Evolutionary conservation across 2,113 vertebrate species (phyloP).

Genomic region (Channa maculata): DNA sequence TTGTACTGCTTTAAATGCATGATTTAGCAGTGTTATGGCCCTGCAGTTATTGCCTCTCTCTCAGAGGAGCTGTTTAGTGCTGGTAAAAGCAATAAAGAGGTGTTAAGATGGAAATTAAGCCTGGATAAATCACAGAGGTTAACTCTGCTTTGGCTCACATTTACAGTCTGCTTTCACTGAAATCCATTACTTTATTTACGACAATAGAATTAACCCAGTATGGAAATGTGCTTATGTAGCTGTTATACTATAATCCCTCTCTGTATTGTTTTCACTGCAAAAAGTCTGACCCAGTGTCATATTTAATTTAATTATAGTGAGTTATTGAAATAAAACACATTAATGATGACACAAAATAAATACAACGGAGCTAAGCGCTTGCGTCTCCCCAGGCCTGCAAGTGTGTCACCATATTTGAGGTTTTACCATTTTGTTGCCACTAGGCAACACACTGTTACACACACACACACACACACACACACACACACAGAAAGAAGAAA

Average conservation of each 20-base stretch:
- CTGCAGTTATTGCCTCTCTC: conserved; percentile 67
- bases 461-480: conserved; percentile 17
- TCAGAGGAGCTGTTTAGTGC: conserved; percentile 67
- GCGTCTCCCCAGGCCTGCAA: conserved; percentile 13
- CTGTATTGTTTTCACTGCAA: conserved; percentile 11
- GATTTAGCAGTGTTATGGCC: conserved; percentile 71
- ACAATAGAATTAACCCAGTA: conserved; percentile 23
- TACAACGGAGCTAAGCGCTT: neutral
- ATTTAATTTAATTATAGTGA: conserved; percentile 31
- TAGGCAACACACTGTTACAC: too few relatives aligned
- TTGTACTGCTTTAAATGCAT: conserved; percentile 65
- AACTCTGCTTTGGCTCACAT: conserved; percentile 58
- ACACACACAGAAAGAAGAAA: conserved; percentile 59
- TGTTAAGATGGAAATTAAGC: conserved; percentile 74
- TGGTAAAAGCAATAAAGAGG: conserved; percentile 77
- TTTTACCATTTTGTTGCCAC: conserved; percentile 36
- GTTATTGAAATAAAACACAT: conserved; percentile 23
- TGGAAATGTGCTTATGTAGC: conserved; percentile 29
- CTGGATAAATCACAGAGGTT: conserved; percentile 67
- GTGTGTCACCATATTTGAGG: conserved; percentile 4
- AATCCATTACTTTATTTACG: conserved; percentile 62
- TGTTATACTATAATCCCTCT: conserved; percentile 5
- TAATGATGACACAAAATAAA: conserved; percentile 3
- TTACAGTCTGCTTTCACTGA: conserved; percentile 52
- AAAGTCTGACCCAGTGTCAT: neutral